phyloP scores from a whole-genome alignment of 2,888 invertebrate species.

The Elysia crispata region DNA sequence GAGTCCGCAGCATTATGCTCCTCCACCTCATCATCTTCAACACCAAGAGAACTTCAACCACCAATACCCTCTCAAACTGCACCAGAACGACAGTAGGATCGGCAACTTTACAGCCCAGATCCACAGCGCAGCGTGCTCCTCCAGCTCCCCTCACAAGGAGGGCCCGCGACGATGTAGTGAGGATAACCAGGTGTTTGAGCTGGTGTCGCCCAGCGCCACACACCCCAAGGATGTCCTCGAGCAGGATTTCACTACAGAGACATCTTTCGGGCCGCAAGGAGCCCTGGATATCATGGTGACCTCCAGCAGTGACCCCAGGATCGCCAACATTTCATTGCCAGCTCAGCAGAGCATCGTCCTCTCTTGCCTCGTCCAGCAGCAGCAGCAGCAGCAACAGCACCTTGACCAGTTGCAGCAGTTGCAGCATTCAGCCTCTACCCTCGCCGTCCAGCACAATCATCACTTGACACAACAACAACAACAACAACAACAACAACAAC shows the following conservation, averaged over 20 bases:
- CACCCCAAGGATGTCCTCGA: background rate
- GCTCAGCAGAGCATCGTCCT: background rate
- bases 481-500: background rate
- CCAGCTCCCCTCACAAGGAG: background rate
- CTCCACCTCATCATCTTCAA: slow-evolving; percentile 17
- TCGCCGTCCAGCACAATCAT: background rate
- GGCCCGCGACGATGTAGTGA: background rate
- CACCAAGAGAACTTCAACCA: background rate
- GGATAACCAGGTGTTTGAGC: background rate
- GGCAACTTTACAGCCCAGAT: background rate
- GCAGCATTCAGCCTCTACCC: background rate
- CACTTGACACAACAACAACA: background rate
- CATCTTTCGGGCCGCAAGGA: background rate
- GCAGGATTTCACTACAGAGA: background rate
- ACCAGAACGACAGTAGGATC: slow-evolving; percentile 5
- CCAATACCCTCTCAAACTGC: background rate
- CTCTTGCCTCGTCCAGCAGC: background rate
- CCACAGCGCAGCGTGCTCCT: background rate
- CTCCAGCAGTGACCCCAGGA: background rate
- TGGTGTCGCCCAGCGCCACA: background rate
- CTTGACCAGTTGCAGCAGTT: background rate
- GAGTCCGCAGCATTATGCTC: slow-evolving; percentile 42
- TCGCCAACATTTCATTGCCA: background rate
- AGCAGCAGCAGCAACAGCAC: background rate
- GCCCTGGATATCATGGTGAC: background rate